Evolutionary conservation across 2,113 vertebrate species (phyloP), one percentile per base, ranked within the genome.

Genomic region (Dicerorhinus sumatrensis): DNA sequence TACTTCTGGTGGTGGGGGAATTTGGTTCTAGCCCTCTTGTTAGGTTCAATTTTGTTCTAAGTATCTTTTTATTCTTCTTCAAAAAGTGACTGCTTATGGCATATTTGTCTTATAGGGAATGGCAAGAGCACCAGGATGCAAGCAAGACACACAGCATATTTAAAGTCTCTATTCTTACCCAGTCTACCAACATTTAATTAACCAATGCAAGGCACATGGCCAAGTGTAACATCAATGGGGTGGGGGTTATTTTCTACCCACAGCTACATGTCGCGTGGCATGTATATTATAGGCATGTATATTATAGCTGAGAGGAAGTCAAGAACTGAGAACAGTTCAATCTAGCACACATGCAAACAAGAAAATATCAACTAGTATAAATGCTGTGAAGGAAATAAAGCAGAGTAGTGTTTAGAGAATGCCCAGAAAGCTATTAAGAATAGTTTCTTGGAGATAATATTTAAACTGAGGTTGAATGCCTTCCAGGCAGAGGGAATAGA

Each of bases 31-130:
- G 29, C 48, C 14, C 33, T 31, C 14, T 86, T 54, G 20, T 42
- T 72, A 79, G 8, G 20, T 63, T 96, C 36, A 39, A 42, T 91
- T 96, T 95, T 91, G 16, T 72, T 90, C 86, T 63, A 76, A 81
- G 42, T n/a, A 4, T 46, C 2, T 70, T 60, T 82, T 95, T 46
- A 70, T 70, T 96, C 39, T 73, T 90, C 63, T 92, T 96, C 10
- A 42, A 54, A 65, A 80, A 92, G 7, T 31, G 18, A 46, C 10
- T 31, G 8, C 23, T 54, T 77, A 31, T 10, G 29, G 56, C 0
- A 33, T 87, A 10, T 42, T 75, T 95, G 76, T 76, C 42, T 96
- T 87, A 14, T 21, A 63, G 17, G 10, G 86, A 58, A 65, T 48
- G 42, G n/a, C 31, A 90, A 31, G 25, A 88, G 36, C 31, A n/a